Evolutionary conservation across 2,113 vertebrate genomes (phyloP).

Genomic region (Cranoglanis bouderius): DNA sequence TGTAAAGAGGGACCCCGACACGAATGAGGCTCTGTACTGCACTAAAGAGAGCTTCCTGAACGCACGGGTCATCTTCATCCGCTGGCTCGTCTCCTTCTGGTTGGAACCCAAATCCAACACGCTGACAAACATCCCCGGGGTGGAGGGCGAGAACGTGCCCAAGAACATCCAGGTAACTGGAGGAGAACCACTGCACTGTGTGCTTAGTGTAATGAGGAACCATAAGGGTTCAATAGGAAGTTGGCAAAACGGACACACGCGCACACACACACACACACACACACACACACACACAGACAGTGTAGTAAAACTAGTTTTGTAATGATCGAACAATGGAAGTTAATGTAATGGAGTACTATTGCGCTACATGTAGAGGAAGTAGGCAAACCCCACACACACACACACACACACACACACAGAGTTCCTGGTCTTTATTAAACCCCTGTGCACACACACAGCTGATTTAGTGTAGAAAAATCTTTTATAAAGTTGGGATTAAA

Average conservation of each 20-base stretch:
- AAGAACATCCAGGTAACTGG: conserved; percentile 96
- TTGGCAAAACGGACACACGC: neutral
- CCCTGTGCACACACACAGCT: too few species aligned
- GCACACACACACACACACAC: neutral
- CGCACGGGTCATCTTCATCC: conserved; percentile 94
- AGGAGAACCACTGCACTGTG: neutral
- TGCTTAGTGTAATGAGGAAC: neutral
- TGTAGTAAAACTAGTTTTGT: neutral
- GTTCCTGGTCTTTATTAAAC: neutral
- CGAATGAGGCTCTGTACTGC: conserved; percentile 88
- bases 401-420: conserved; percentile 19
- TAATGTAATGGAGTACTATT: neutral
- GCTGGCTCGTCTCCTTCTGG: conserved; percentile 99
- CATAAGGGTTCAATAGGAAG: neutral
- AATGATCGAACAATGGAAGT: neutral
- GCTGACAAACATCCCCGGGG: conserved; percentile 90
- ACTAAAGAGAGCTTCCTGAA: conserved; percentile 98
- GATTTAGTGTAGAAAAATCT: too few species aligned
- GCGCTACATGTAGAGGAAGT: neutral
- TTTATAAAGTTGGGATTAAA: too few species aligned
- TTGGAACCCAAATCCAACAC: conserved; percentile 90
- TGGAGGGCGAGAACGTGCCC: conserved; percentile 94
- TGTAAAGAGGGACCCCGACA: conserved; percentile 90
- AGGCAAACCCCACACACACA: conserved; percentile 7
- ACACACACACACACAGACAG: too few species aligned